Evolutionary conservation across 2,113 vertebrate genomes (phyloP).

Genomic region (Lamprologus tigripictilis): DNA sequence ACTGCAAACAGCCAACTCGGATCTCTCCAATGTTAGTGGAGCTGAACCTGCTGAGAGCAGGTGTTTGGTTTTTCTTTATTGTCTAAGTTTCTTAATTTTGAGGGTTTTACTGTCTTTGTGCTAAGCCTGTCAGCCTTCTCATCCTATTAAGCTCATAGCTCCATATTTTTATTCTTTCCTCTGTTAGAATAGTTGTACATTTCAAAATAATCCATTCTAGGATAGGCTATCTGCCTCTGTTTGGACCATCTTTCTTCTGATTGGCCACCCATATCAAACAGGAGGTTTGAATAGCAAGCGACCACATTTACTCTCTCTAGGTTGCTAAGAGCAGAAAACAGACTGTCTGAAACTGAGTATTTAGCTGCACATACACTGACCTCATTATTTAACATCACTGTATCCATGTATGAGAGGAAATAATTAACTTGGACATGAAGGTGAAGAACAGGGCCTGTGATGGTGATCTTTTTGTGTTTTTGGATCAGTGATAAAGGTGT

Average conservation of each 20-base stretch:
- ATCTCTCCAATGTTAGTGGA: not conserved
- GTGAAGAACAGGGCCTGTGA: not conserved
- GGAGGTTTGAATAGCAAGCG: not conserved
- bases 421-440: not conserved
- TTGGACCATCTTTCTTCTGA: not conserved
- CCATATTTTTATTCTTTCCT: not conserved
- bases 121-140: not conserved
- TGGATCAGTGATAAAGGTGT: not conserved
- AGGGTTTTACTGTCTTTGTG: not conserved
- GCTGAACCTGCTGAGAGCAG: not conserved
- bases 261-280: not conserved
- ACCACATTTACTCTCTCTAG: not conserved
- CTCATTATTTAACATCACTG: not conserved
- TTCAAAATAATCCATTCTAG: not conserved
- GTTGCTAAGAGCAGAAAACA: not conserved
- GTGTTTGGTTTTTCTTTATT: not conserved
- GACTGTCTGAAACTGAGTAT: not conserved
- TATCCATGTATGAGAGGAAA: not conserved
- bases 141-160: not conserved
- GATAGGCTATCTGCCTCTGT: not conserved
- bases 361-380: not conserved
- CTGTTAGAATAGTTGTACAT: not conserved
- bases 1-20: not conserved
- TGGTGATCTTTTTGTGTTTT: not conserved
- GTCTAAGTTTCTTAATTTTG: not conserved